Conservation (phyloP, 1,140 invertebrate species). For the Drosophila prosaltans region DNA sequence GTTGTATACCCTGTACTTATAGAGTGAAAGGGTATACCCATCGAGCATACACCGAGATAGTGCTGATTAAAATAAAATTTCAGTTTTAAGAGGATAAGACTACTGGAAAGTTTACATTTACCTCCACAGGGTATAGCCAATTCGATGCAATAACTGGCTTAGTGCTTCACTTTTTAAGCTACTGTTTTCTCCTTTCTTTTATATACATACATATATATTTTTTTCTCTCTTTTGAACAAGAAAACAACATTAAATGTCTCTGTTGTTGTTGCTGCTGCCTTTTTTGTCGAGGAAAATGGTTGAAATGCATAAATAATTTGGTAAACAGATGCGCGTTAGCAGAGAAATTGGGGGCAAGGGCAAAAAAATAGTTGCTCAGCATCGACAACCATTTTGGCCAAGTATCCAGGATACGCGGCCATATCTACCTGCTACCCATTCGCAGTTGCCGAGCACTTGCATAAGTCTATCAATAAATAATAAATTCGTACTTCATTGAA, state of each 20-base stretch:
- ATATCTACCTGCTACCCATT: too few relatives aligned
- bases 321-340: conserved; percentile 36
- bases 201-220: too few relatives aligned
- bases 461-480: conserved; percentile 78
- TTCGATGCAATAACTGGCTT: too few relatives aligned
- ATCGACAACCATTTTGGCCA: conserved; percentile 47
- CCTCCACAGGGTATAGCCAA: too few relatives aligned
- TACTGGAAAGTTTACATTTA: too few relatives aligned
- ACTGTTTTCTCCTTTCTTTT: too few relatives aligned
- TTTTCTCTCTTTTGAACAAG: conserved; percentile 49
- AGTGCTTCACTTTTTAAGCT: too few relatives aligned
- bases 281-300: conserved; percentile 40
- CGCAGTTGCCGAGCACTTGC: conserved; percentile 46
- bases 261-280: conserved; percentile 9
- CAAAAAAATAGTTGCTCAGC: conserved; percentile 24
- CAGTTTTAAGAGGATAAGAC: too few relatives aligned
- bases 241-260: conserved; percentile 62
- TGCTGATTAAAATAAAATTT: too few relatives aligned
- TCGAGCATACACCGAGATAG: too few relatives aligned
- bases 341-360: background rate
- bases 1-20: background rate
- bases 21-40: too few relatives aligned
- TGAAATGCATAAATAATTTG: conserved; percentile 73
- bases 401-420: conserved; percentile 23
- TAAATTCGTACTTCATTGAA: conserved; percentile 71